A percentile compares a stretch with the other conserved stretches of the same genome.
Conservation (phyloP, 2,888 invertebrate species). For the Nycteola revayana region DNA sequence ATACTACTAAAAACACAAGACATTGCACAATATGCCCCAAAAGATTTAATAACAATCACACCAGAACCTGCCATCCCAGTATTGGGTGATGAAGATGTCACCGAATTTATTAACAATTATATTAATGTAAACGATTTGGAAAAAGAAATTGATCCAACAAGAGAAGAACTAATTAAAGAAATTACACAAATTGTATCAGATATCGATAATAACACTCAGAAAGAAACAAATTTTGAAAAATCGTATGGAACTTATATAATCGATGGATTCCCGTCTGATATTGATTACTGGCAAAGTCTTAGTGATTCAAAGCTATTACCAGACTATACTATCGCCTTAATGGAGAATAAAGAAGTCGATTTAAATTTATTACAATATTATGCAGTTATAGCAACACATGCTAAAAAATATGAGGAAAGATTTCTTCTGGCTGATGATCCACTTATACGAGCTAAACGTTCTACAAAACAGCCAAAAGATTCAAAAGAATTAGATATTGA, state of each 20-base stretch:
- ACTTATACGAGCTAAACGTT: conserved; percentile 51
- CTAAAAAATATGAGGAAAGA: conserved; percentile 52
- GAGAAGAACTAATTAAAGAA: conserved; percentile 66
- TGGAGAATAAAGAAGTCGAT: conserved; percentile 73
- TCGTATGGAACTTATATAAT: conserved; percentile 82
- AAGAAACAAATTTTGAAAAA: conserved; percentile 40
- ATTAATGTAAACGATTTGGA: conserved; percentile 62
- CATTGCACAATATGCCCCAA: conserved; percentile 61
- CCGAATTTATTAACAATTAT: conserved; percentile 53
- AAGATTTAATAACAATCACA: conserved; percentile 38
- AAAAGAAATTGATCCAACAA: conserved; percentile 61
- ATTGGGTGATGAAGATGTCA: conserved; percentile 72
- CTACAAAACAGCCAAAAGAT: conserved; percentile 23
- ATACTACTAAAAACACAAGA: conserved; percentile 34
- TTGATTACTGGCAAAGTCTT: conserved; percentile 72
- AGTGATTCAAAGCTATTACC: conserved; percentile 65
- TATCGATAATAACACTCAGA: conserved; percentile 53
- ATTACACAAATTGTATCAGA: conserved; percentile 53
- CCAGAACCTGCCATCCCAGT: conserved; percentile 57
- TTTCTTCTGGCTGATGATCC: conserved; percentile 53
- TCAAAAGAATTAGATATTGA: conserved; percentile 33
- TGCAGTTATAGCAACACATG: conserved; percentile 45
- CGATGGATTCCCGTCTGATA: conserved; percentile 80
- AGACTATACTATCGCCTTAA: conserved; percentile 79
- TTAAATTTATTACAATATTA: conserved; percentile 55